These are phyloP conservation scores for Biston betularia DNA, from an alignment of 2,888 invertebrate species.

Conservation along the genomic window DNA sequence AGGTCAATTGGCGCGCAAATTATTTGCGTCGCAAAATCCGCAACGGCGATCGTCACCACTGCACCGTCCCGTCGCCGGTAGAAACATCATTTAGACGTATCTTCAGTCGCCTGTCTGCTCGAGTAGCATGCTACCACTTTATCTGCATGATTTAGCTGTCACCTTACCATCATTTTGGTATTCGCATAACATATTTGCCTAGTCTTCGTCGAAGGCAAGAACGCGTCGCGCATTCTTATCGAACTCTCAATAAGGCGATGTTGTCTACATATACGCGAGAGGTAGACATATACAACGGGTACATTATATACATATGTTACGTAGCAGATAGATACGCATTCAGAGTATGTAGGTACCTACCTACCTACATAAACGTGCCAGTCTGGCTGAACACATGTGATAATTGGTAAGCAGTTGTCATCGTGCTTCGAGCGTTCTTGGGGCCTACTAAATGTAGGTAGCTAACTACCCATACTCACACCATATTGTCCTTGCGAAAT, in stretches of 20 bases:
- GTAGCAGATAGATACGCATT: constrained; percentile 11
- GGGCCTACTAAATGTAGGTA: constrained; percentile 19
- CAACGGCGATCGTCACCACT: constrained; percentile 57
- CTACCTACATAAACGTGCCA: constrained; percentile 23
- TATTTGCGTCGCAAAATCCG: constrained; percentile 85
- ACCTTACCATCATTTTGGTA: constrained; percentile 28
- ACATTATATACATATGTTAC: constrained; percentile 9
- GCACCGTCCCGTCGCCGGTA: constrained; percentile 61
- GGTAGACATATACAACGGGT: constrained; percentile 7
- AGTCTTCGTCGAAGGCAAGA: constrained; percentile 53
- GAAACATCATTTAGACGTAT: constrained; percentile 47
- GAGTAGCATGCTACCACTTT: constrained; percentile 24
- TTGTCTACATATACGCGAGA: constrained; percentile 24
- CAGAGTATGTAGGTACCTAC: constrained; percentile 20
- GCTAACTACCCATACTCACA: not conserved
- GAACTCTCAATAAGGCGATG: constrained; percentile 54
- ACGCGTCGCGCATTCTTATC: constrained; percentile 62
- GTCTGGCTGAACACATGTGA: constrained; percentile 36
- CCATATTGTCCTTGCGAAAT: not conserved
- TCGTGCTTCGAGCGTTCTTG: constrained; percentile 33
- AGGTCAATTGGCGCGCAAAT: constrained; percentile 86
- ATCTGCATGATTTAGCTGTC: constrained; percentile 38
- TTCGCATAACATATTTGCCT: constrained; percentile 13
- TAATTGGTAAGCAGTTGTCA: constrained; percentile 39
- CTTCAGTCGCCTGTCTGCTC: constrained; percentile 42